Conservation (phyloP, 2,888 invertebrate genomes). For the Hirtodrosophila cameraria region DNA sequence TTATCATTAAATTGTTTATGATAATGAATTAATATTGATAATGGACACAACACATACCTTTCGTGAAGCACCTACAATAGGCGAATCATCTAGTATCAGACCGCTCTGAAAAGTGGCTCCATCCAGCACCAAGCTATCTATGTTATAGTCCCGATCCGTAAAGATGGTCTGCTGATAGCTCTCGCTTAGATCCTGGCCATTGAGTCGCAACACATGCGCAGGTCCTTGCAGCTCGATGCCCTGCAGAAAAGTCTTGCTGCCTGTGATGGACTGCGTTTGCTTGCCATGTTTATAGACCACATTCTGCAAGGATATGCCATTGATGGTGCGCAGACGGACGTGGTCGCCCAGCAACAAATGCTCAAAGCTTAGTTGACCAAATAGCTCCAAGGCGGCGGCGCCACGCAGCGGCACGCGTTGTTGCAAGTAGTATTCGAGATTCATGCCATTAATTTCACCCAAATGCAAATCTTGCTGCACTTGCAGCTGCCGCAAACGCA, state of each 20-base stretch:
- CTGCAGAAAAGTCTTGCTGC: constrained; percentile 64
- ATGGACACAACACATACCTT: too few relatives aligned
- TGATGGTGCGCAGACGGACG: constrained; percentile 71
- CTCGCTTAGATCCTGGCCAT: constrained; percentile 71
- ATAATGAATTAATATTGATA: too few relatives aligned
- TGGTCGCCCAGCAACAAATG: constrained; percentile 66
- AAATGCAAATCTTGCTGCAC: constrained; percentile 59
- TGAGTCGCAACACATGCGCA: constrained; percentile 68
- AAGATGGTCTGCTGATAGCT: constrained; percentile 72
- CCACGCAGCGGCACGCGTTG: constrained; percentile 75
- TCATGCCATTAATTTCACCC: constrained; percentile 71
- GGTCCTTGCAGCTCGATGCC: constrained; percentile 75
- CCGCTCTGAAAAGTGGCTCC: constrained; percentile 71
- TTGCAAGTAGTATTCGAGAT: constrained; percentile 71
- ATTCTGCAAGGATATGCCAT: constrained; percentile 69
- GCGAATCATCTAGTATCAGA: constrained; percentile 32
- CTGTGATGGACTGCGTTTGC: constrained; percentile 69
- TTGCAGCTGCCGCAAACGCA: constrained; percentile 46
- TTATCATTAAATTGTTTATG: too few relatives aligned
- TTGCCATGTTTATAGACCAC: constrained; percentile 65
- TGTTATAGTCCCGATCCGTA: constrained; percentile 68
- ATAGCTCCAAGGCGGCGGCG: constrained; percentile 67
- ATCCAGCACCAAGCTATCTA: constrained; percentile 73
- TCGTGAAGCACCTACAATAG: background rate
- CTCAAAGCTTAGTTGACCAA: constrained; percentile 77